These are phyloP conservation scores for Osedax fenrisi DNA, from an alignment of 2,888 invertebrate species.

Conservation along the genomic window DNA sequence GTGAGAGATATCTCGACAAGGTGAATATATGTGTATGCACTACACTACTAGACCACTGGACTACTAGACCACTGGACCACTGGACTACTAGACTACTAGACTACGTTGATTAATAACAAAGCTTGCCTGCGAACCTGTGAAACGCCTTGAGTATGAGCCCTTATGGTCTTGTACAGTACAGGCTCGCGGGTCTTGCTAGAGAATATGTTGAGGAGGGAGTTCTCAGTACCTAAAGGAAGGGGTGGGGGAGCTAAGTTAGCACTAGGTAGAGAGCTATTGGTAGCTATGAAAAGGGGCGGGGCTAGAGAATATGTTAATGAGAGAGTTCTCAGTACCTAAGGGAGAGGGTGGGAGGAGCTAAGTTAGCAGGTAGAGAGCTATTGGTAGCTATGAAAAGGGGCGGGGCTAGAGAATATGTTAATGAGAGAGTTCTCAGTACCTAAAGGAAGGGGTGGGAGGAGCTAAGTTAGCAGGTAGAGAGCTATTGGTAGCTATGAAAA, in stretches of 20 bases:
- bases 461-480: background rate
- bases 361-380: background rate
- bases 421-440: too few species aligned
- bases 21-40: too few species aligned
- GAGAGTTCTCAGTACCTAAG: too few species aligned
- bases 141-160: background rate
- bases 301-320: too few species aligned
- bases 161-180: background rate
- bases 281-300: background rate
- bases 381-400: background rate
- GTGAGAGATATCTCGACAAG: too few species aligned
- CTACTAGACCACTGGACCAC: too few species aligned
- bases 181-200: background rate
- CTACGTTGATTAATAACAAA: too few species aligned
- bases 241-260: background rate
- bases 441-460: background rate
- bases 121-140: too few species aligned
- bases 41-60: too few species aligned
- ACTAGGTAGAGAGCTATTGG: background rate
- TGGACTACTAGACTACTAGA: too few species aligned
- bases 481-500: background rate
- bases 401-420: too few species aligned
- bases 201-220: background rate
- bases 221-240: background rate
- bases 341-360: background rate